Evolutionary conservation across 2,888 invertebrate genomes (phyloP).

Genomic region (Labia minor): DNA sequence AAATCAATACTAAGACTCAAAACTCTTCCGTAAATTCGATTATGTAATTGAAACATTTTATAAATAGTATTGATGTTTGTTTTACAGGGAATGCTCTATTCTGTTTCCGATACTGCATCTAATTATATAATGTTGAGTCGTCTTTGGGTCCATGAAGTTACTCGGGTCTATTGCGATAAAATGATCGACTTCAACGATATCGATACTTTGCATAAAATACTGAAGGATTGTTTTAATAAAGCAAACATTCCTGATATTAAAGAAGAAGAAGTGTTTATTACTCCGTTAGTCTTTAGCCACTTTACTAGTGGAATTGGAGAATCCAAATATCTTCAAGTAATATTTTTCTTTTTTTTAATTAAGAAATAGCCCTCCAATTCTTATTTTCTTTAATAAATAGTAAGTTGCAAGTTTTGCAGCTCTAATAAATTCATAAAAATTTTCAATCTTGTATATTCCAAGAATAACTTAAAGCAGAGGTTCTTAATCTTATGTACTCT

Average conservation of each 20-base stretch:
- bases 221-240: slow-evolving; percentile 68
- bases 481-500: too few species aligned
- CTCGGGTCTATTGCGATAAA: slow-evolving; percentile 85
- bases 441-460: too few species aligned
- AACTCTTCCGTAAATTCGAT: too few species aligned
- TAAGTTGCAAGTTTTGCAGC: too few species aligned
- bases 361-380: too few species aligned
- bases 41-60: too few species aligned
- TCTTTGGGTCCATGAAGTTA: slow-evolving; percentile 83
- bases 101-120: slow-evolving; percentile 63
- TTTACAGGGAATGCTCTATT: slow-evolving; percentile 70
- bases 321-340: slow-evolving; percentile 55
- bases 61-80: slow-evolving; percentile 3
- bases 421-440: too few species aligned
- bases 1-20: too few species aligned
- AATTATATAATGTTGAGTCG: slow-evolving; percentile 60
- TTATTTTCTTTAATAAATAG: too few species aligned
- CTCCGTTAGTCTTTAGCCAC: slow-evolving; percentile 82
- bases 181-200: slow-evolving; percentile 70
- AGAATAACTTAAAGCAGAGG: too few species aligned
- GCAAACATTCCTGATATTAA: slow-evolving; percentile 51
- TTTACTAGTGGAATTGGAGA: slow-evolving; percentile 87
- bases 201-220: slow-evolving; percentile 57
- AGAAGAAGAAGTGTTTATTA: slow-evolving; percentile 56
- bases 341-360: not conserved